These are phyloP conservation scores for Hecatera dysodea DNA, from an alignment of 2,888 invertebrate genomes.

Conservation along the genomic window DNA sequence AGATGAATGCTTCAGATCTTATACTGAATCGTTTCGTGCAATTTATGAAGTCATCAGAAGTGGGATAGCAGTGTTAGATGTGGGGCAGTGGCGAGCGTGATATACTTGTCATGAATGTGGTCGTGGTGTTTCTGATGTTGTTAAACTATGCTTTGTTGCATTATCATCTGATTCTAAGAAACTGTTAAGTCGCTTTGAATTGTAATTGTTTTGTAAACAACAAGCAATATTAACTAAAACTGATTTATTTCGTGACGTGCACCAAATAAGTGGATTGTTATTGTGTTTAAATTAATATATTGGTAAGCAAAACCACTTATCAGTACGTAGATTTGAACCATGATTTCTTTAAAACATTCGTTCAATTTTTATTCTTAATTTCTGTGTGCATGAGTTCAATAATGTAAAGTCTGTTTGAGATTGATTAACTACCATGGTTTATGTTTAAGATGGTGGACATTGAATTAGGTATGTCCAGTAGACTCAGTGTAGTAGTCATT, in stretches of 20 bases:
- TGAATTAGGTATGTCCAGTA: conserved; percentile 16
- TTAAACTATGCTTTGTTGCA: conserved; percentile 10
- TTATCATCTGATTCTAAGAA: conserved; percentile 14
- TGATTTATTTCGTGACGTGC: neutral
- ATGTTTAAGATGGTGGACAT: conserved; percentile 29
- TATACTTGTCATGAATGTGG: conserved; percentile 24
- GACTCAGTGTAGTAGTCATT: conserved; percentile 11
- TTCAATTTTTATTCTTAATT: neutral
- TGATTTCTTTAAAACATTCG: neutral
- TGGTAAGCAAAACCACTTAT: neutral
- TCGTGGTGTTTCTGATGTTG: conserved; percentile 10
- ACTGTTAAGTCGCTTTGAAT: neutral
- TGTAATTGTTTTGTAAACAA: conserved; percentile 1
- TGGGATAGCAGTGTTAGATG: conserved; percentile 20
- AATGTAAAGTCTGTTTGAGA: conserved; percentile 8
- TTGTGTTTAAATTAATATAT: neutral
- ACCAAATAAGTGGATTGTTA: neutral
- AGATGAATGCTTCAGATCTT: conserved; percentile 61
- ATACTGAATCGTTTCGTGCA: conserved; percentile 44
- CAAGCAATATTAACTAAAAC: neutral
- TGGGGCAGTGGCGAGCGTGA: conserved; percentile 33
- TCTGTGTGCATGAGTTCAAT: neutral
- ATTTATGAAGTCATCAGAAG: conserved; percentile 46
- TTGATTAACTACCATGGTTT: conserved; percentile 25
- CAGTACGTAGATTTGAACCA: neutral